Percentiles rank a stretch among this genome's conserved stretches.
These are phyloP conservation scores for Charaxes varanes DNA, from an alignment of 1,140 invertebrate genomes.

Conservation along the genomic window DNA sequence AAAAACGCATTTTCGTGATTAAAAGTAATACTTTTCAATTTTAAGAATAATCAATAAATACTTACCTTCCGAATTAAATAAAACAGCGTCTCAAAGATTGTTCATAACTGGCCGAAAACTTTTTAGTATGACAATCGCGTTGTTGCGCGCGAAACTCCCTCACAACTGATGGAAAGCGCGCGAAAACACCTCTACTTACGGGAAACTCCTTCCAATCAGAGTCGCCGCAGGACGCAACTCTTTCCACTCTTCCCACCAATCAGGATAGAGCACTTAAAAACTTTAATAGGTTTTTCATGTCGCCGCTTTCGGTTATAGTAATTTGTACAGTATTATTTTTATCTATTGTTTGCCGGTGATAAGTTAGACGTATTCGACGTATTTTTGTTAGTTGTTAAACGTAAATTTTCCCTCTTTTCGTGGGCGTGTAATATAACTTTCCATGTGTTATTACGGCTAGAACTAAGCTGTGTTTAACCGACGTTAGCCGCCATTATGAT, in stretches of 20 bases:
- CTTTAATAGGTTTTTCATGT: slow-evolving; percentile 30
- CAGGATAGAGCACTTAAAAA: slow-evolving; percentile 38
- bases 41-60: too few species aligned
- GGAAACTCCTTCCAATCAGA: slow-evolving; percentile 37
- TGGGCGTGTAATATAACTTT: too few species aligned
- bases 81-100: slow-evolving; percentile 18
- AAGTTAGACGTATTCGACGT: slow-evolving; percentile 3
- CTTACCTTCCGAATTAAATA: slow-evolving; percentile 12
- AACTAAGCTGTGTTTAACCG: too few species aligned
- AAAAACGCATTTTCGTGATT: too few species aligned
- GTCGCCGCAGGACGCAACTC: slow-evolving; percentile 33
- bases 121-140: slow-evolving; percentile 21
- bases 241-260: slow-evolving; percentile 39
- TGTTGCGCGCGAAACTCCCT: slow-evolving; percentile 40
- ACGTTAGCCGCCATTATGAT: too few species aligned
- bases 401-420: too few species aligned
- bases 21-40: too few species aligned
- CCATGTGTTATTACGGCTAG: too few species aligned
- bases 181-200: slow-evolving; percentile 61
- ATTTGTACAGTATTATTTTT: slow-evolving; percentile 8
- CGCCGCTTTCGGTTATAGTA: slow-evolving; percentile 4
- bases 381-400: too few species aligned
- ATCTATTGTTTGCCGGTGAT: slow-evolving; percentile 8
- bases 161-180: slow-evolving; percentile 60
- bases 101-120: slow-evolving; percentile 44